Evolutionary conservation across 2,888 invertebrate species (phyloP).

Genomic region (Leptopterna dolabrata): DNA sequence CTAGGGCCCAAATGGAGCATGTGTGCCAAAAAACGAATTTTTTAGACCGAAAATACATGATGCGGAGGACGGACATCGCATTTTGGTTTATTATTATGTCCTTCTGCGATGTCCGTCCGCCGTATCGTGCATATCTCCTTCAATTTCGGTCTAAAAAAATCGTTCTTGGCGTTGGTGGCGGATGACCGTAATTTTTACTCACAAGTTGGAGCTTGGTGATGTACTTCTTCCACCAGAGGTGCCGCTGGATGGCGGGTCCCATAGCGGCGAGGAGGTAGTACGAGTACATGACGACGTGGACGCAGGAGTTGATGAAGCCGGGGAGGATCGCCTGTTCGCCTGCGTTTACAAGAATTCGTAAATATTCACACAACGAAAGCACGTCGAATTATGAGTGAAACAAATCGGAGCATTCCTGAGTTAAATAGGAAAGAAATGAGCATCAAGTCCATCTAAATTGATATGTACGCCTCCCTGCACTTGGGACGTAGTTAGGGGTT

Average conservation of each 20-base stretch:
- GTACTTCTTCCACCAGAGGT: constrained; percentile 71
- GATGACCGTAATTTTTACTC: constrained; percentile 53
- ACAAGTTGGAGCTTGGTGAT: constrained; percentile 70
- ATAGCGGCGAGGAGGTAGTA: constrained; percentile 70
- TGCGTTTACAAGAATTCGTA: no score
- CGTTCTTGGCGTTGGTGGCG: no score
- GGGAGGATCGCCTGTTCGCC: constrained; percentile 69
- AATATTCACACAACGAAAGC: constrained; percentile 51
- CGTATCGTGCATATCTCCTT: no score
- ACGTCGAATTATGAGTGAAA: background rate
- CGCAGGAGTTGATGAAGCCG: constrained; percentile 69
- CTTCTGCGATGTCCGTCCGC: no score
- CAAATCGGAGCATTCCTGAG: background rate
- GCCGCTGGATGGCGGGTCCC: constrained; percentile 70
- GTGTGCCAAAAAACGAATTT: no score
- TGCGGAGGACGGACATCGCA: no score
- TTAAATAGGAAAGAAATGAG: background rate
- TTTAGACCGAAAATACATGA: no score
- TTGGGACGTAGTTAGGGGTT: no score
- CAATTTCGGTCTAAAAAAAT: no score
- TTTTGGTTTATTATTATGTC: no score
- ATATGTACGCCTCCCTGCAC: no score
- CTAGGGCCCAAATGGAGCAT: no score
- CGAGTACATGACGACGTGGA: constrained; percentile 71
- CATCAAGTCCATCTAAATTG: background rate